phyloP scores from a whole-genome alignment of 2,888 invertebrate species.

The Dermolepida albohirtum region DNA sequence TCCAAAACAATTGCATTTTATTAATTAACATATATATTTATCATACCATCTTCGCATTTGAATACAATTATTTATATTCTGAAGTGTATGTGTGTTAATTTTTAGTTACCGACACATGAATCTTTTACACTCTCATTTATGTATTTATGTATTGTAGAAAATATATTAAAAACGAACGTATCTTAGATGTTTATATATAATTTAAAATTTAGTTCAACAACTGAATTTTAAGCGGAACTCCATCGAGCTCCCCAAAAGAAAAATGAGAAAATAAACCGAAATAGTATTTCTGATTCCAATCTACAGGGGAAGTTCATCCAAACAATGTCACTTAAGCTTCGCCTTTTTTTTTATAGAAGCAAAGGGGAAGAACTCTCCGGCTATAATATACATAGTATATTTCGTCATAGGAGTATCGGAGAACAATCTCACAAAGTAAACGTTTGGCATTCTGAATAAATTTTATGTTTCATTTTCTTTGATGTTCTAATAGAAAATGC shows the following conservation, averaged over 20 bases:
- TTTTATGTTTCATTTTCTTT: slow-evolving; percentile 41
- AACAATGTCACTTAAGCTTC: slow-evolving; percentile 8
- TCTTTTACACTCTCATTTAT: no score
- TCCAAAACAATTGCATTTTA: no score
- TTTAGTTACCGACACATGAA: no score
- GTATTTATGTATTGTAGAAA: no score
- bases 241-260: neutral
- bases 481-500: slow-evolving; percentile 44
- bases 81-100: no score
- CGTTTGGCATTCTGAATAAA: slow-evolving; percentile 41
- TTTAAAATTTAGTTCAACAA: neutral
- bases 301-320: slow-evolving; percentile 5
- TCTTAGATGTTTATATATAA: no score
- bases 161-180: no score
- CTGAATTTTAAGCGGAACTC: neutral
- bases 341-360: neutral
- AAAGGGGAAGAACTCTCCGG: neutral
- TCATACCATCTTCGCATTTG: no score
- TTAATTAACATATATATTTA: no score
- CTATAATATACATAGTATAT: slow-evolving; percentile 16
- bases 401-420: slow-evolving; percentile 31
- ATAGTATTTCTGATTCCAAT: slow-evolving; percentile 8
- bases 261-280: slow-evolving; percentile 8
- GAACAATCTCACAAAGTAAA: slow-evolving; percentile 40
- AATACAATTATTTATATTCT: no score